These are phyloP conservation scores for Caerostris extrusa DNA, from an alignment of 1,140 invertebrate genomes.

Conservation along the genomic window DNA sequence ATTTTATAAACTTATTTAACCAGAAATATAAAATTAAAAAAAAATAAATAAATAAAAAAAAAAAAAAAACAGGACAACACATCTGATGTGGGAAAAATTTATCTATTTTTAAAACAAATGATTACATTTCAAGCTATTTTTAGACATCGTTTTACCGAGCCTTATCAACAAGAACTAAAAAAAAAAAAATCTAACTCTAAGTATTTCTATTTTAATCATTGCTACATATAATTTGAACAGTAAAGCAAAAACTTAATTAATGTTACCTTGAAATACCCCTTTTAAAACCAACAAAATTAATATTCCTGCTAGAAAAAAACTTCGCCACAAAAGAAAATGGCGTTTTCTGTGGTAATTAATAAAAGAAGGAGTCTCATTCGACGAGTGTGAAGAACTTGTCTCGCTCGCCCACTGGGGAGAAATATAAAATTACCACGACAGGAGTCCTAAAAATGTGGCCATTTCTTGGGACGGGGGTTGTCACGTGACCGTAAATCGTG, in stretches of 20 bases:
- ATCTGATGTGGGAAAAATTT: too few relatives aligned
- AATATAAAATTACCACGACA: constrained; percentile 1
- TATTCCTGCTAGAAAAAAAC: too few relatives aligned
- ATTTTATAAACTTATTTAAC: too few relatives aligned
- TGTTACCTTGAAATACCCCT: not conserved
- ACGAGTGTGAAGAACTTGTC: constrained; percentile 13
- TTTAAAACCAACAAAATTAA: not conserved
- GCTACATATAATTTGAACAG: not conserved
- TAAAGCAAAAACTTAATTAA: not conserved
- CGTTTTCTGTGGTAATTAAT: not conserved
- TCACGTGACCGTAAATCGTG: constrained; percentile 68
- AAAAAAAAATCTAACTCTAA: too few relatives aligned
- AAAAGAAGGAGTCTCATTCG: not conserved
- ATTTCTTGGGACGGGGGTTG: not conserved
- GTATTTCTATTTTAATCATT: too few relatives aligned
- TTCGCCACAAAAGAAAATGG: not conserved
- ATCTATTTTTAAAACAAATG: too few relatives aligned
- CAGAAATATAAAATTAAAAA: too few relatives aligned
- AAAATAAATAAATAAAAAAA: too few relatives aligned
- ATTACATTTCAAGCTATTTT: too few relatives aligned
- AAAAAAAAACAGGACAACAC: too few relatives aligned
- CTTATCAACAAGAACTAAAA: too few relatives aligned
- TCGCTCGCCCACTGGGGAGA: not conserved
- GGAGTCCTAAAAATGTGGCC: not conserved
- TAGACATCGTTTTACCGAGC: too few relatives aligned